A percentile compares a stretch with the other conserved stretches of the same genome.
Conservation (phyloP, 2,797 vertebrate species). For the Myotis pilosus region DNA sequence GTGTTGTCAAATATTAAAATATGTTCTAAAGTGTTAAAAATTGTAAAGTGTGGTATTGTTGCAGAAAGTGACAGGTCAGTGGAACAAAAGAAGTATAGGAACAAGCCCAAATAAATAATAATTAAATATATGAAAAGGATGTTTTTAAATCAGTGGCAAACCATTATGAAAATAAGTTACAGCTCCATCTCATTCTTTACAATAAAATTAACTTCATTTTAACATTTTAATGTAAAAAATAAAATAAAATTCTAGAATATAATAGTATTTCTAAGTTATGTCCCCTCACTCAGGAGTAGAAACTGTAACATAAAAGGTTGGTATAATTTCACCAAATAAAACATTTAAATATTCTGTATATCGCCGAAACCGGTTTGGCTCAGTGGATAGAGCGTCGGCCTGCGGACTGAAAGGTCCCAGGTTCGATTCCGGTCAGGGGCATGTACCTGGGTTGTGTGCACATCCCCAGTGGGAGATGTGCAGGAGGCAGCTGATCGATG, state of each 20-base stretch:
- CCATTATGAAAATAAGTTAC: conserved; percentile 8
- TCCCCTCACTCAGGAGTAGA: neutral
- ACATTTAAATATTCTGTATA: neutral
- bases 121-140: conserved; percentile 2
- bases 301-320: neutral
- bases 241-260: conserved; percentile 25
- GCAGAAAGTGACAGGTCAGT: neutral
- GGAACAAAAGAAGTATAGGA: neutral
- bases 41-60: neutral
- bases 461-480: too few relatives aligned
- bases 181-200: neutral
- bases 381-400: too few relatives aligned
- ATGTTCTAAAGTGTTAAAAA: neutral
- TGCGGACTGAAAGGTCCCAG: too few relatives aligned
- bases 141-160: neutral
- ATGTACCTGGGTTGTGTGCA: too few relatives aligned
- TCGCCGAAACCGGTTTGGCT: too few relatives aligned
- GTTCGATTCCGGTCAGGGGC: too few relatives aligned
- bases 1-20: conserved; percentile 26
- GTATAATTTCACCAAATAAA: conserved; percentile 24
- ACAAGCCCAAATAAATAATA: neutral
- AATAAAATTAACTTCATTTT: neutral
- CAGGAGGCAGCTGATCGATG: too few relatives aligned
- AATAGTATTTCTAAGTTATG: neutral
- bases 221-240: conserved; percentile 10